Conservation (phyloP, 2,888 invertebrate genomes). For the Patella ulyssiponensis region DNA sequence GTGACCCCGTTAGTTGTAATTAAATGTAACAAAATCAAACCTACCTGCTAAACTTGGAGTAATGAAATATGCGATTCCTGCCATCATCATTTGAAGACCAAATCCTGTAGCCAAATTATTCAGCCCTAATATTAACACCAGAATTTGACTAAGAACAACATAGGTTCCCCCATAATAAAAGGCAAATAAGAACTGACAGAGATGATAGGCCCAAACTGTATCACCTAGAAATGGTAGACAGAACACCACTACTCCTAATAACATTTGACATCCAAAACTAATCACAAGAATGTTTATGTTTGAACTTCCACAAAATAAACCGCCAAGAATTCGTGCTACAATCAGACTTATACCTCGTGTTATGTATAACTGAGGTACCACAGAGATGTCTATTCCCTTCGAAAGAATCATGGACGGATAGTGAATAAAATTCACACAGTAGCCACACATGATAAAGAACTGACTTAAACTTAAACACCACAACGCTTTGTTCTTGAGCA, state of each 20-base stretch:
- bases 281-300: background rate
- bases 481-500: background rate
- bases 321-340: background rate
- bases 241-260: background rate
- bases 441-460: background rate
- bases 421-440: background rate
- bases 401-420: background rate
- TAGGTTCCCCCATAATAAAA: background rate
- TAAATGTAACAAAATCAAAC: background rate
- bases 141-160: background rate
- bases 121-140: background rate
- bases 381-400: background rate
- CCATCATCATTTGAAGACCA: constrained; percentile 10
- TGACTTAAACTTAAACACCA: background rate
- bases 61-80: background rate
- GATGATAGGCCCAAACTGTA: background rate
- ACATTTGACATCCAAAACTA: background rate
- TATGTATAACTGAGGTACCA: background rate
- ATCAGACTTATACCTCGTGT: background rate
- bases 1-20: no score
- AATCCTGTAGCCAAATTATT: background rate
- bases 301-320: background rate
- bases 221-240: background rate
- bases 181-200: background rate
- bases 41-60: background rate